Evolutionary conservation across 2,797 vertebrate species (phyloP).

Genomic region (Haliaeetus vocifer): DNA sequence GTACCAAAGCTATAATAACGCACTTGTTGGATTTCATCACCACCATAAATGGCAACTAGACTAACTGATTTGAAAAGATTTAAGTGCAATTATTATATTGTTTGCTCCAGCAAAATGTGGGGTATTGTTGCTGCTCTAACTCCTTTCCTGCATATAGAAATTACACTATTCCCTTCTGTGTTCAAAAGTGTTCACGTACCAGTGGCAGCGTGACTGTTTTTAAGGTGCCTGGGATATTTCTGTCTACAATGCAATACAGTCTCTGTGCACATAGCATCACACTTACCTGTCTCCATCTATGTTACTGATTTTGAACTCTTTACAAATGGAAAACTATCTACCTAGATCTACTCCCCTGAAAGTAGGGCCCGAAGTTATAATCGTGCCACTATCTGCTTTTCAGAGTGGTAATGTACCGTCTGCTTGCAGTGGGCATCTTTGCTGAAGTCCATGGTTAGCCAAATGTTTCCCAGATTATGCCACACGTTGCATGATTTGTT

Average conservation of each 20-base stretch:
- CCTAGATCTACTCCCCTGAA: background rate
- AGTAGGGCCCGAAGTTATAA: background rate
- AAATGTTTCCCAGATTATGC: background rate
- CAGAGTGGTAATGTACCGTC: background rate
- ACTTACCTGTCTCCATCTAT: background rate
- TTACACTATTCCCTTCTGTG: background rate
- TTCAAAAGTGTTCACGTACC: background rate
- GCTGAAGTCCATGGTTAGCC: background rate
- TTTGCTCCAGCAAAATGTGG: background rate
- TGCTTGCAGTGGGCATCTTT: background rate
- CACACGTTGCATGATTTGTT: background rate
- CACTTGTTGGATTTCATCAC: background rate
- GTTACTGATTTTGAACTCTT: background rate
- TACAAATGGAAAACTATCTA: background rate
- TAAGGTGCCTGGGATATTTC: background rate
- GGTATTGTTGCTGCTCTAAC: background rate
- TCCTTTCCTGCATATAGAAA: background rate
- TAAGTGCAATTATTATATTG: background rate
- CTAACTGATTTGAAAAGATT: background rate
- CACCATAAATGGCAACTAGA: background rate
- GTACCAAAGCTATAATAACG: background rate
- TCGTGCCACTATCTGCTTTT: background rate
- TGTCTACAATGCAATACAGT: background rate
- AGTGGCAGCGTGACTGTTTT: background rate
- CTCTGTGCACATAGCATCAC: background rate